Evolutionary conservation across 64 coral and sea anemone species (phyloP).

Genomic region (Astreopora myriophthalma): DNA sequence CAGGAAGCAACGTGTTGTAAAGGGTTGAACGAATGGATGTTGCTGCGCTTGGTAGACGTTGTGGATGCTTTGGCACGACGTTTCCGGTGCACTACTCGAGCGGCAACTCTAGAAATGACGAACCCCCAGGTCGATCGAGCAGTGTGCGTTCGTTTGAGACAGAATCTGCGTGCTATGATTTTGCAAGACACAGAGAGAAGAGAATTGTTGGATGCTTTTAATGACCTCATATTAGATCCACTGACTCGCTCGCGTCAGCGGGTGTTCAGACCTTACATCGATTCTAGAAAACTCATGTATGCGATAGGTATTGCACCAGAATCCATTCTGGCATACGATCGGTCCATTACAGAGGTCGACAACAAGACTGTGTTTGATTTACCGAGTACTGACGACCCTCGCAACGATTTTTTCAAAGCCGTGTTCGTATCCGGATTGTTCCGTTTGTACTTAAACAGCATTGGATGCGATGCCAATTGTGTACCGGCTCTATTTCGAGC

Average conservation of each 20-base stretch:
- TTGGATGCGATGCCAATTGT: not conserved
- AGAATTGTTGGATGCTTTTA: not conserved
- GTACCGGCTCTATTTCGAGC: not conserved
- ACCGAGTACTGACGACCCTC: not conserved
- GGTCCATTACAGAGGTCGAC: not conserved
- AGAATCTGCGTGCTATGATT: not conserved
- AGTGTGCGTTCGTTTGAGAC: not conserved
- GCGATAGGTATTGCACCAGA: not conserved
- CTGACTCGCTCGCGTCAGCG: not conserved
- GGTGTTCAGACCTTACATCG: not conserved
- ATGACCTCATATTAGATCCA: not conserved
- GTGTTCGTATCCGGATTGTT: not conserved
- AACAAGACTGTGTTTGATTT: not conserved
- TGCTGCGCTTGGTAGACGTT: not conserved
- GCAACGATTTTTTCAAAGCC: not conserved
- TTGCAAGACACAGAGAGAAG: not conserved
- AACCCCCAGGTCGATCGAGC: not conserved
- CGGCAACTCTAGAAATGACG: not conserved
- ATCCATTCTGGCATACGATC: not conserved
- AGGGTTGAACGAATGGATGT: not conserved
- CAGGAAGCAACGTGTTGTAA: not conserved
- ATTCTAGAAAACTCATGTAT: not conserved
- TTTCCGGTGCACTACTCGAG: not conserved
- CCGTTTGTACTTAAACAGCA: not conserved
- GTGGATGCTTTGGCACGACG: not conserved